phyloP scores from a whole-genome alignment of 1,140 invertebrate genomes.

The Paracyclopina nana region DNA sequence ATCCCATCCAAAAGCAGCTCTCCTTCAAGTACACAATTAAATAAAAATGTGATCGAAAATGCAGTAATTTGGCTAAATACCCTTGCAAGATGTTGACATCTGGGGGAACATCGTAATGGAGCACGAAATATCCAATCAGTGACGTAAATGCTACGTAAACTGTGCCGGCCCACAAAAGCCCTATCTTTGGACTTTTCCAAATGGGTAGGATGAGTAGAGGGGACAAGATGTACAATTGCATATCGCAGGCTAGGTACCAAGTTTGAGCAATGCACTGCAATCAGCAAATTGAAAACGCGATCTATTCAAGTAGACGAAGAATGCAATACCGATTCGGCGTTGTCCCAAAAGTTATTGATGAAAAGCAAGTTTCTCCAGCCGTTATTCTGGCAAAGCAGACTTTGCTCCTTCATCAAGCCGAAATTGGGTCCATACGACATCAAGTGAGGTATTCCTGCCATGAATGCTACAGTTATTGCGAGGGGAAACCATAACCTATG shows the following conservation, averaged over 20 bases:
- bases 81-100: no score
- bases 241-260: background rate
- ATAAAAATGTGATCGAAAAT: no score
- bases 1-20: background rate
- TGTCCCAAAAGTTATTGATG: background rate
- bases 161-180: no score
- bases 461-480: background rate
- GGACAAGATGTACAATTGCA: background rate
- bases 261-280: no score
- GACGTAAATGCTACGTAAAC: no score
- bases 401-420: background rate
- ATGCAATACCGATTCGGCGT: background rate
- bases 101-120: no score
- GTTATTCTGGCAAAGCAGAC: slow-evolving; percentile 3
- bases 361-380: slow-evolving; percentile 16
- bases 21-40: background rate
- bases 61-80: no score
- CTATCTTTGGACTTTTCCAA: no score
- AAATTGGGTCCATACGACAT: background rate
- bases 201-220: background rate
- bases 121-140: no score
- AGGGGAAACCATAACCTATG: background rate
- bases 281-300: no score
- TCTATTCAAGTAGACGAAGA: no score
- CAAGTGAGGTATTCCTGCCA: background rate